Conservation (phyloP, 2,797 vertebrate species). For the Microctenopoma steveboyesi region DNA sequence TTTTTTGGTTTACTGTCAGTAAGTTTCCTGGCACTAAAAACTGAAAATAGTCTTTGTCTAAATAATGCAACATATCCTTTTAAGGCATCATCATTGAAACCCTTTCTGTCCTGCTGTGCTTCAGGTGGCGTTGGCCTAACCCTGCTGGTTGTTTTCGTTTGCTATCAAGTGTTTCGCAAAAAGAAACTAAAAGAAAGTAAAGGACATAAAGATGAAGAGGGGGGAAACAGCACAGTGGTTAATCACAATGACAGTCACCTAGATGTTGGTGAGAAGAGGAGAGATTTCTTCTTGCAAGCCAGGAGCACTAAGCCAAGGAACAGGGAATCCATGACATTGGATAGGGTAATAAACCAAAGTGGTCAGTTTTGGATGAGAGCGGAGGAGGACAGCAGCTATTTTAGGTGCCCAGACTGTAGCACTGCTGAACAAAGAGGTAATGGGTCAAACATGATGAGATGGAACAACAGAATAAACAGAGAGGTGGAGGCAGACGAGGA, state of each 20-base stretch:
- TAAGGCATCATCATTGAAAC: background rate
- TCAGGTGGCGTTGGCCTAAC: slow-evolving; percentile 80
- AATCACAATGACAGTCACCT: slow-evolving; percentile 63
- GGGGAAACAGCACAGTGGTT: slow-evolving; percentile 15
- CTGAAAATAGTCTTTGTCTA: background rate
- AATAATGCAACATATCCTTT: background rate
- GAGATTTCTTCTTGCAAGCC: slow-evolving; percentile 59
- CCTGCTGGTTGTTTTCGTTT: slow-evolving; percentile 80
- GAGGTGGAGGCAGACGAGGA: slow-evolving; percentile 48
- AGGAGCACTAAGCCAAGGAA: slow-evolving; percentile 61
- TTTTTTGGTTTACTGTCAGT: background rate
- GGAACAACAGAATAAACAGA: slow-evolving; percentile 37
- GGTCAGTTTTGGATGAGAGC: slow-evolving; percentile 44
- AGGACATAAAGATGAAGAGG: slow-evolving; percentile 42
- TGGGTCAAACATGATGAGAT: slow-evolving; percentile 43
- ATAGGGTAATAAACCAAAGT: slow-evolving; percentile 10
- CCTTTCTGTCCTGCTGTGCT: slow-evolving; percentile 21
- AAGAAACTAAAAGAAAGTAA: slow-evolving; percentile 48
- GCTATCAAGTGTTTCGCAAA: slow-evolving; percentile 75
- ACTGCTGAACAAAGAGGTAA: slow-evolving; percentile 41
- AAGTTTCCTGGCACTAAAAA: background rate
- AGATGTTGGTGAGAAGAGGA: slow-evolving; percentile 71
- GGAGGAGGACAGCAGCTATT: slow-evolving; percentile 44
- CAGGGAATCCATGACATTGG: slow-evolving; percentile 37
- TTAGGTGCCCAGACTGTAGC: slow-evolving; percentile 69